phyloP scores from a whole-genome alignment of 1,140 invertebrate genomes.

The Scylla paramamosain region DNA sequence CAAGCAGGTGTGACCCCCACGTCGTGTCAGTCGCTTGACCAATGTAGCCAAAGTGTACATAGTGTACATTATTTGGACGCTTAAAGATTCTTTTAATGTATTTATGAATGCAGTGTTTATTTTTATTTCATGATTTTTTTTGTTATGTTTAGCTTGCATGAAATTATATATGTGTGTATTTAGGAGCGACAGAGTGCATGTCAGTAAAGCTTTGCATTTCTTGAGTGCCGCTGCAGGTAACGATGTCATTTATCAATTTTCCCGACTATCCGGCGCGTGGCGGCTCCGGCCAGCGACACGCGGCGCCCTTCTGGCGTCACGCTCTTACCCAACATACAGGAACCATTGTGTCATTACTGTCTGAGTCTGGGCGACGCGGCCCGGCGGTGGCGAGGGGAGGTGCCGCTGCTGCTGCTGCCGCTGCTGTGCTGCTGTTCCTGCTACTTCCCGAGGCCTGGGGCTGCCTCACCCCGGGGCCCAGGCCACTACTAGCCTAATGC shows the following conservation, averaged over 20 bases:
- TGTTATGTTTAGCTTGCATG: slow-evolving; percentile 66
- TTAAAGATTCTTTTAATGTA: slow-evolving; percentile 45
- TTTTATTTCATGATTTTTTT: slow-evolving; percentile 48
- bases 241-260: slow-evolving; percentile 68
- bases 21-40: slow-evolving; percentile 31
- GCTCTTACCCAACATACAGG: background rate
- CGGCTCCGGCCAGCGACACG: slow-evolving; percentile 1
- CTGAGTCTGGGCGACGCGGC: background rate
- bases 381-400: background rate
- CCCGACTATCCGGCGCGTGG: slow-evolving; percentile 57
- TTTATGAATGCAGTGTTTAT: slow-evolving; percentile 68
- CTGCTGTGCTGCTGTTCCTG: background rate
- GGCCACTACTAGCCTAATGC: background rate
- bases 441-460: background rate
- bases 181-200: slow-evolving; percentile 57
- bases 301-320: background rate
- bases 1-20: slow-evolving; percentile 25
- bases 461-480: background rate
- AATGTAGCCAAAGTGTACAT: slow-evolving; percentile 71
- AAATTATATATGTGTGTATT: slow-evolving; percentile 45
- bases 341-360: background rate
- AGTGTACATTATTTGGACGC: slow-evolving; percentile 63
- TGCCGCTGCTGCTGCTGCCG: background rate
- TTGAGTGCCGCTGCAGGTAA: slow-evolving; percentile 56
- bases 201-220: slow-evolving; percentile 51